These are phyloP conservation scores for Hyppa rectilinea DNA, from an alignment of 2,888 invertebrate species.

Conservation along the genomic window DNA sequence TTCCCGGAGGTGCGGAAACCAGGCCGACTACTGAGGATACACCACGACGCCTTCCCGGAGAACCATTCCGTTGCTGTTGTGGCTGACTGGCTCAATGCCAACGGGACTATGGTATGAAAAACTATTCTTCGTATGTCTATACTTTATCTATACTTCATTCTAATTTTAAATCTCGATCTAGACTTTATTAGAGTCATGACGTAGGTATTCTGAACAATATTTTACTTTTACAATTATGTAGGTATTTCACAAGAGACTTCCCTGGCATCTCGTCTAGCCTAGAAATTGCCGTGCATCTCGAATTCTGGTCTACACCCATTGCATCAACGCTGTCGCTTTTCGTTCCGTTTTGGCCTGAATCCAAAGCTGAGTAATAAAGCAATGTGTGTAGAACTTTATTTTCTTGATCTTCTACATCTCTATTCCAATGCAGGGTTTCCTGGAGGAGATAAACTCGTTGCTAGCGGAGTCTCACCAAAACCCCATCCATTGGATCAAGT, in stretches of 20 bases:
- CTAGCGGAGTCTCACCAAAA: constrained; percentile 90
- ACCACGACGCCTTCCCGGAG: constrained; percentile 87
- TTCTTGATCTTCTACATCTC: background rate
- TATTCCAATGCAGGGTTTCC: constrained; percentile 87
- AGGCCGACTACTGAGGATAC: constrained; percentile 91
- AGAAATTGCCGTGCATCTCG: background rate
- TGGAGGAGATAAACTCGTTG: constrained; percentile 91
- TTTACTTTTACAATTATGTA: background rate
- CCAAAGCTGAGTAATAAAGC: background rate
- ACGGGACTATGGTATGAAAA: constrained; percentile 82
- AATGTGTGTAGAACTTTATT: background rate
- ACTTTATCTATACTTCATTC: background rate
- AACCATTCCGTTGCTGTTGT: constrained; percentile 93
- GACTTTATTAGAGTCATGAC: too few species aligned
- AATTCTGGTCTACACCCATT: background rate
- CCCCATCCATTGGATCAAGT: constrained; percentile 92
- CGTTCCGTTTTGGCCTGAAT: background rate
- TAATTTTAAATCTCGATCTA: background rate
- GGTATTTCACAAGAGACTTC: background rate
- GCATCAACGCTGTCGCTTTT: background rate
- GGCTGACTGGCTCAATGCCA: constrained; percentile 90
- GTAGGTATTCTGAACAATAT: background rate
- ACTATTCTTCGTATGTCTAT: background rate
- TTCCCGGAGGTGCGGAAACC: constrained; percentile 93
- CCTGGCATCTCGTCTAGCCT: background rate